Conservation (phyloP, 2,888 invertebrate species). For the Agrenia bidenticulata region DNA sequence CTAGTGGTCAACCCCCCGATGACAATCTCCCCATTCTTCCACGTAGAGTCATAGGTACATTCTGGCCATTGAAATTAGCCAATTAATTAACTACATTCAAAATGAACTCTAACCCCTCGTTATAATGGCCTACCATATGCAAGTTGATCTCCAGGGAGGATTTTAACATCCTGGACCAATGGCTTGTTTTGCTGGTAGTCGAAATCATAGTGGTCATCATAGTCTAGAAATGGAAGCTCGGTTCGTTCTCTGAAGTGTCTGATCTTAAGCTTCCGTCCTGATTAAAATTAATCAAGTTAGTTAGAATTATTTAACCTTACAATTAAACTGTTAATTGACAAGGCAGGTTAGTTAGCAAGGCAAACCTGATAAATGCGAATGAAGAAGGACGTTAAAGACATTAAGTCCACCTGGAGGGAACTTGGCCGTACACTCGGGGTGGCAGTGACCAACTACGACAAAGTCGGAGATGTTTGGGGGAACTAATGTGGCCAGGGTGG, state of each 20-base stretch:
- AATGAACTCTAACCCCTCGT: background rate
- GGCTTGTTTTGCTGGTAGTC: conserved; percentile 35
- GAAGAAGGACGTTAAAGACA: conserved; percentile 76
- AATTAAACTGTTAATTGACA: background rate
- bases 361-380: conserved; percentile 68
- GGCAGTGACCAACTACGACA: conserved; percentile 74
- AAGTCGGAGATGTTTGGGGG: conserved; percentile 77
- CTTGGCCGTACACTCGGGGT: conserved; percentile 70
- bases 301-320: no score
- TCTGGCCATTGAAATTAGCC: background rate
- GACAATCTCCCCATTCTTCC: conserved; percentile 1
- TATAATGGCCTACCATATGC: conserved; percentile 26
- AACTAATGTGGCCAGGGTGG: conserved; percentile 76
- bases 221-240: conserved; percentile 37
- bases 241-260: conserved; percentile 29
- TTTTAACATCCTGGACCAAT: conserved; percentile 9
- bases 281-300: background rate
- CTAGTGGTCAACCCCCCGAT: background rate
- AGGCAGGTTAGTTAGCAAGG: background rate
- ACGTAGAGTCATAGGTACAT: background rate
- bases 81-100: background rate
- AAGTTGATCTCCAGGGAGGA: conserved; percentile 41
- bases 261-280: conserved; percentile 29
- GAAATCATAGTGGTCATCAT: conserved; percentile 35
- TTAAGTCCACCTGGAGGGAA: conserved; percentile 67